Base-by-base conservation (phyloP, 2,888 invertebrate species). In the Oligia latruncula region DNA sequence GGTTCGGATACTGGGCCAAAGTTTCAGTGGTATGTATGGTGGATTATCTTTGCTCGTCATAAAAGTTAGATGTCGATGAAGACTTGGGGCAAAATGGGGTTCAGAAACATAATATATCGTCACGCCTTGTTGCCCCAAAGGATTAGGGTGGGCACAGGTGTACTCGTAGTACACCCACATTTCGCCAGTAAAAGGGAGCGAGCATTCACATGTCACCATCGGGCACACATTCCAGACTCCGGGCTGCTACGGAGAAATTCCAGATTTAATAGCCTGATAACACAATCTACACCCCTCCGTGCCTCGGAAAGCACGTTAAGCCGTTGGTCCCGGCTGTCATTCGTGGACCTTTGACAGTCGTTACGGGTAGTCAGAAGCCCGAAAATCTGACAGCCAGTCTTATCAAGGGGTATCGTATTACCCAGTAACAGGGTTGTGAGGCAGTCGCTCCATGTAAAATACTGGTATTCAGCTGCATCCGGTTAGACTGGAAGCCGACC, bases 1-100 rank as follows among this genome's bases (percentile, higher is more conserved):
- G 43, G 43, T 55, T 71, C 43, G 29, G 73, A 80, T 75, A 68
- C 52, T 79, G 15, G 43, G 17, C 6, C 2, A 66, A 84, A 71
- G 66, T 80, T 71, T 77, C 60, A 23, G 55, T 65, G 46, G 66
- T 58, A 65, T 58, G 49, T 55, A 46, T 65, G 15, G 55, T 8
- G 49, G 52, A 70, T 64, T 80, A 76, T 52, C 65, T 73, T 58
- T 52, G 40, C 66, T 66, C 52, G 23, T 58, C 40, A 43, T 71
- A 62, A 62, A 83, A 60, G 55, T 55, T 35, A 49, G 23, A 55
- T 72, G 6, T 35, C 17, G 43, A 46, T 70, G 70, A 15, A 6
- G 23, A 52, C 0, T 79, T 46, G 4, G 20, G 55, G 11, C 4
- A 9, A n/a, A 72, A 29, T 23, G 58, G 40, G n/a, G 17, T 6